phyloP scores from a whole-genome alignment of 2,888 invertebrate species.

The Eupeodes luniger region DNA sequence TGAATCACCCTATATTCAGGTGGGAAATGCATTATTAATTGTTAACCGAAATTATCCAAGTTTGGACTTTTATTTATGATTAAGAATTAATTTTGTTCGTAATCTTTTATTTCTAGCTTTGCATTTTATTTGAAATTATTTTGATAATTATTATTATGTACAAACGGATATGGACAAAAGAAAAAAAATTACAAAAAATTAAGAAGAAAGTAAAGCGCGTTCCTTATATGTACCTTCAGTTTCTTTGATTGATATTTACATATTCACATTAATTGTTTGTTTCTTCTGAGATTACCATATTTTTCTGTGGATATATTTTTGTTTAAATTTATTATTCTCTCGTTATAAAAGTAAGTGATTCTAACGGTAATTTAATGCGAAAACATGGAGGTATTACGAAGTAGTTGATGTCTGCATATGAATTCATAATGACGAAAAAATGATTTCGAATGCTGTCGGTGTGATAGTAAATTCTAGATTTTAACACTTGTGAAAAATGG shows the following conservation, averaged over 20 bases:
- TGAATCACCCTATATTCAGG: too few relatives aligned
- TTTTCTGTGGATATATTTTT: slow-evolving; percentile 45
- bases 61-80: too few relatives aligned
- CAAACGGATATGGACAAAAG: not conserved
- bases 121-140: too few relatives aligned
- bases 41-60: too few relatives aligned
- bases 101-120: too few relatives aligned
- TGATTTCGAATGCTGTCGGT: too few relatives aligned
- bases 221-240: not conserved
- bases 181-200: not conserved
- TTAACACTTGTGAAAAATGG: too few relatives aligned
- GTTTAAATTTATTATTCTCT: slow-evolving; percentile 44
- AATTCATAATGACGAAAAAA: too few relatives aligned
- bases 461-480: too few relatives aligned
- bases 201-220: slow-evolving; percentile 13
- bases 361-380: slow-evolving; percentile 52
- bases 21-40: too few relatives aligned
- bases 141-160: too few relatives aligned
- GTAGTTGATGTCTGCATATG: not conserved
- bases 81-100: too few relatives aligned
- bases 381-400: slow-evolving; percentile 46
- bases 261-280: not conserved
- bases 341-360: slow-evolving; percentile 19
- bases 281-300: not conserved
- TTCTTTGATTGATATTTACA: not conserved